phyloP scores from a whole-genome alignment of 2,888 invertebrate genomes.

The Stenurella melanura region DNA sequence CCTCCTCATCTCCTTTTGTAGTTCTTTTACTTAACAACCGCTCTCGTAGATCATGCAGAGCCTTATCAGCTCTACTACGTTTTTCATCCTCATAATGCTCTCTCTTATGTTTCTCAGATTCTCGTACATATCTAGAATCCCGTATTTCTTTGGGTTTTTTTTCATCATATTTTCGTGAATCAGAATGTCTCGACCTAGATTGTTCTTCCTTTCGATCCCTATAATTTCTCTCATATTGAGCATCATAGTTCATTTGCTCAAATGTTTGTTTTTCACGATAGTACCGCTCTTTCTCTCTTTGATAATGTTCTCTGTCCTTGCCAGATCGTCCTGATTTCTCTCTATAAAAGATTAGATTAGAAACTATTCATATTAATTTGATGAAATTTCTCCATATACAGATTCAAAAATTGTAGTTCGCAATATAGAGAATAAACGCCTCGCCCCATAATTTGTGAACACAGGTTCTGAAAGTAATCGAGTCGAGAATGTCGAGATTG shows the following conservation, averaged over 20 bases:
- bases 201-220: slow-evolving; percentile 66
- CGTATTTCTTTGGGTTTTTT: slow-evolving; percentile 62
- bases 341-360: slow-evolving; percentile 47
- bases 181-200: slow-evolving; percentile 64
- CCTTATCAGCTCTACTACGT: slow-evolving; percentile 76
- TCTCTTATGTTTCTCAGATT: slow-evolving; percentile 65
- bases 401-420: too few relatives aligned
- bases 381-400: too few relatives aligned
- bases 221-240: slow-evolving; percentile 63
- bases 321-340: slow-evolving; percentile 63
- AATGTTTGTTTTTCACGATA: slow-evolving; percentile 70
- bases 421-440: too few relatives aligned
- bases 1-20: slow-evolving; percentile 77
- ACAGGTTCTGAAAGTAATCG: too few relatives aligned
- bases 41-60: slow-evolving; percentile 85
- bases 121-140: slow-evolving; percentile 53
- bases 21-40: slow-evolving; percentile 82
- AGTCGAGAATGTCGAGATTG: too few relatives aligned
- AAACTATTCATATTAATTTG: too few relatives aligned
- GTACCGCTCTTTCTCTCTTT: slow-evolving; percentile 71
- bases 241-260: slow-evolving; percentile 65
- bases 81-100: slow-evolving; percentile 71
- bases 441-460: too few relatives aligned
- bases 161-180: slow-evolving; percentile 66
- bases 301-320: slow-evolving; percentile 70